Evolutionary conservation across 2,797 vertebrate species (phyloP).

Genomic region (Fistularia commersonii): DNA sequence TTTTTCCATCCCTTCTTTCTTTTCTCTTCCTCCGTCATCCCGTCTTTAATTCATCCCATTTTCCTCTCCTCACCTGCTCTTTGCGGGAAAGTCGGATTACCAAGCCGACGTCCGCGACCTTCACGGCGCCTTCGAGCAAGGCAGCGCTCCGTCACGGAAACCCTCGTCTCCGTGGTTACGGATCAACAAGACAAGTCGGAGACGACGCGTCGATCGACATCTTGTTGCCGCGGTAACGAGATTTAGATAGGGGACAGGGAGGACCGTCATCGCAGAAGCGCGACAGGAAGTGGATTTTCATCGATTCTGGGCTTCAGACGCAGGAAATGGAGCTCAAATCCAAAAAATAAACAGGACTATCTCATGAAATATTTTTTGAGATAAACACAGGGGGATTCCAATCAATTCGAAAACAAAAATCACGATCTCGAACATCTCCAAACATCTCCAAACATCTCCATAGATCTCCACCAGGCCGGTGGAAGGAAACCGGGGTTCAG

Average conservation of each 20-base stretch:
- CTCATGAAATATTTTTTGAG: too few species aligned
- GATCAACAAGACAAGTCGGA: slow-evolving; percentile 36
- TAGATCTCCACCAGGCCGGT: too few species aligned
- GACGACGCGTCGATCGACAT: slow-evolving; percentile 46
- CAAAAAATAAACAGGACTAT: background rate
- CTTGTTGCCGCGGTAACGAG: slow-evolving; percentile 41
- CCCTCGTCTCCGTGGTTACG: slow-evolving; percentile 37
- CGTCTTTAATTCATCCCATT: background rate
- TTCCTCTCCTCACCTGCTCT: background rate
- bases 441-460: too few species aligned
- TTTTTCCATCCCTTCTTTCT: too few species aligned
- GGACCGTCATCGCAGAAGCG: too few species aligned
- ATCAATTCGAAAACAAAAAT: too few species aligned
- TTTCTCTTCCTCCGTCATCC: background rate
- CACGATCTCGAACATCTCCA: too few species aligned
- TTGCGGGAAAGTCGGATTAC: background rate
- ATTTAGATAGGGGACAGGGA: too few species aligned
- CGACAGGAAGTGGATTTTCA: too few species aligned
- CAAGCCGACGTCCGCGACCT: background rate
- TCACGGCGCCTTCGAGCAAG: slow-evolving; percentile 30
- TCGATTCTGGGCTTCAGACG: too few species aligned
- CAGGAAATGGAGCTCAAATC: too few species aligned
- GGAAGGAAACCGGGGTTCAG: slow-evolving; percentile 38
- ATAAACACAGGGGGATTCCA: too few species aligned
- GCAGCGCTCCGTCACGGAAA: slow-evolving; percentile 7